Evolutionary conservation across 2,888 invertebrate genomes (phyloP).

Genomic region (Trichopria drosophilae): DNA sequence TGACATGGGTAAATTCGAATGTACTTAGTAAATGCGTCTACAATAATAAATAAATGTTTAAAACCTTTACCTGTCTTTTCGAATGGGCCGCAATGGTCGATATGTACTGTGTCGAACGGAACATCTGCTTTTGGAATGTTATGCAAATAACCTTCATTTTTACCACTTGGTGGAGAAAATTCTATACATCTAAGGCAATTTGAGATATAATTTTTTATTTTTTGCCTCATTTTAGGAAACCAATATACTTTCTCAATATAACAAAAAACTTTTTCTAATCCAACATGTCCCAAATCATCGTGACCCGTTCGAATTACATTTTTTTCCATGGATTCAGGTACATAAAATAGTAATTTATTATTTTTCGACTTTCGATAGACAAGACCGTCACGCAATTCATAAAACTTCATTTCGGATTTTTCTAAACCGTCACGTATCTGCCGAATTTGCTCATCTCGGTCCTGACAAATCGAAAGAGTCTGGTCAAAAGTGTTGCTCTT

Average conservation of each 20-base stretch:
- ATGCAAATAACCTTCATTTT: slow-evolving; percentile 37
- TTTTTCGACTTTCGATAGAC: slow-evolving; percentile 28
- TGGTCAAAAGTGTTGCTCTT: slow-evolving; percentile 30
- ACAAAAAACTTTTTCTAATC: slow-evolving; percentile 22
- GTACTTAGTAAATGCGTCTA: slow-evolving; percentile 42
- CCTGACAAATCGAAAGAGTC: slow-evolving; percentile 26
- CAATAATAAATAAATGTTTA: slow-evolving; percentile 36
- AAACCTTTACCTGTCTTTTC: slow-evolving; percentile 21
- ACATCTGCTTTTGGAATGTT: slow-evolving; percentile 37
- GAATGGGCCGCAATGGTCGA: slow-evolving; percentile 44
- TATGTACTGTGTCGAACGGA: slow-evolving; percentile 39
- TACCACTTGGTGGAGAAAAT: slow-evolving; percentile 37
- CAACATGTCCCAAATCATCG: slow-evolving; percentile 30
- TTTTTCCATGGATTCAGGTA: slow-evolving; percentile 26
- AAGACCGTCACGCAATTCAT: slow-evolving; percentile 33
- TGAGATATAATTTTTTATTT: slow-evolving; percentile 38
- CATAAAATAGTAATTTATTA: slow-evolving; percentile 28
- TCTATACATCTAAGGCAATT: slow-evolving; percentile 45
- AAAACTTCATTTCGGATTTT: slow-evolving; percentile 21
- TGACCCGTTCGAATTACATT: slow-evolving; percentile 26
- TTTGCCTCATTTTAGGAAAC: slow-evolving; percentile 28
- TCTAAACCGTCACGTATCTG: slow-evolving; percentile 26
- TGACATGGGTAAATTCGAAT: slow-evolving; percentile 32
- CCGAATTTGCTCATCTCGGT: slow-evolving; percentile 24
- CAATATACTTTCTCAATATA: slow-evolving; percentile 21